These are phyloP conservation scores for Hylyphantes graminicola DNA, from an alignment of 1,140 invertebrate genomes.

Conservation along the genomic window DNA sequence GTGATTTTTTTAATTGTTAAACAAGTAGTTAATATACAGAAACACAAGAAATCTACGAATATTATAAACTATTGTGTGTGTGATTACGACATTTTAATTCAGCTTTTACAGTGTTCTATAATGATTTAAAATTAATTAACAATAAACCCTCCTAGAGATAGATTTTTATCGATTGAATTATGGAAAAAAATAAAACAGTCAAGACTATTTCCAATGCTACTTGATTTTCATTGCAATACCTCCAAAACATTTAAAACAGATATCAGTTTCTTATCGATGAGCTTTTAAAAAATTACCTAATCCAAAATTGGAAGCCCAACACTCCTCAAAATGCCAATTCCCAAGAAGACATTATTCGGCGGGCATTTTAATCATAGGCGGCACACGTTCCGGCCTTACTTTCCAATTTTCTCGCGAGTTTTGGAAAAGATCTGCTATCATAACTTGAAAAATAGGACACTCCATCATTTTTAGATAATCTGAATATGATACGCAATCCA, in stretches of 20 bases:
- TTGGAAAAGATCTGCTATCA: neutral
- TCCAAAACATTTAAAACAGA: neutral
- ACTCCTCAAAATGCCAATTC: neutral
- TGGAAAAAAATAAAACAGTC: neutral
- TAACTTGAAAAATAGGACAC: slow-evolving; percentile 37
- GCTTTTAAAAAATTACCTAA: neutral
- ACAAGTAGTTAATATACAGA: too few species aligned
- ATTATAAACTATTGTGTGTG: too few species aligned
- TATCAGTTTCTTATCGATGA: neutral
- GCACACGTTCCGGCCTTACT: neutral
- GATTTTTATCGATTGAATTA: neutral
- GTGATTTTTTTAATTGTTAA: too few species aligned
- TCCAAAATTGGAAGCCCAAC: neutral
- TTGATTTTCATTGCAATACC: neutral
- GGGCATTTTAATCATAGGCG: slow-evolving; percentile 1
- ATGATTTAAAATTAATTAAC: too few species aligned
- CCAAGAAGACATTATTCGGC: neutral
- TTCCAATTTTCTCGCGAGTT: neutral
- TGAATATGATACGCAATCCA: slow-evolving; percentile 36
- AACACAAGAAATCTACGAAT: too few species aligned
- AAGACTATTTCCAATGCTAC: too few species aligned
- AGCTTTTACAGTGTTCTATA: too few species aligned
- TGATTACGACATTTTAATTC: too few species aligned
- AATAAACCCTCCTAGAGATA: too few species aligned
- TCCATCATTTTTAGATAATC: slow-evolving; percentile 41